These are phyloP conservation scores for Drosophila malerkotliana DNA, from an alignment of 1,140 invertebrate genomes.

Conservation along the genomic window DNA sequence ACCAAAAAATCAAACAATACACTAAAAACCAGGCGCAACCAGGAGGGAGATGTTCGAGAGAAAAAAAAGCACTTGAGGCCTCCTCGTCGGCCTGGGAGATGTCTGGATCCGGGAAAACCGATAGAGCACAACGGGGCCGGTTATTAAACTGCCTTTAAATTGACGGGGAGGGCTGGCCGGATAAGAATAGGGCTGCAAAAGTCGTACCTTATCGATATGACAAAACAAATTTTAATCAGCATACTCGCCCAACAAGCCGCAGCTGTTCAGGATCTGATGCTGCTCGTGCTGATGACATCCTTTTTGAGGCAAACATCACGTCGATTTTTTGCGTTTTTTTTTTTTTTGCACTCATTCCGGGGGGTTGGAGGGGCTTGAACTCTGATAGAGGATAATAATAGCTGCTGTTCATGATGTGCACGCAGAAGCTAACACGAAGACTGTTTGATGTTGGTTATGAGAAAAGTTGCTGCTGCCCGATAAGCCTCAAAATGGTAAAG, in stretches of 20 bases:
- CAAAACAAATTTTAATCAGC: slow-evolving; percentile 80
- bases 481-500: slow-evolving; percentile 59
- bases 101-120: slow-evolving; percentile 33
- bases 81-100: slow-evolving; percentile 40
- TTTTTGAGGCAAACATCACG: slow-evolving; percentile 65
- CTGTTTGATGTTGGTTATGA: slow-evolving; percentile 79
- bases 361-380: slow-evolving; percentile 4
- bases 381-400: slow-evolving; percentile 61
- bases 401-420: slow-evolving; percentile 61
- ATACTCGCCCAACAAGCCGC: slow-evolving; percentile 45
- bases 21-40: slow-evolving; percentile 30
- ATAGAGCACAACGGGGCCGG: slow-evolving; percentile 67
- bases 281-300: slow-evolving; percentile 66
- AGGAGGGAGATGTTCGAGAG: slow-evolving; percentile 1
- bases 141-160: slow-evolving; percentile 64
- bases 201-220: slow-evolving; percentile 72
- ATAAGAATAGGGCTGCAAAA: slow-evolving; percentile 48
- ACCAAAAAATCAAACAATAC: slow-evolving; percentile 43
- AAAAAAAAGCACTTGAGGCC: slow-evolving; percentile 34
- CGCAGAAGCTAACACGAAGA: slow-evolving; percentile 36
- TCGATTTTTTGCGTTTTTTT: slow-evolving; percentile 36
- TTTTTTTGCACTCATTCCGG: slow-evolving; percentile 47
- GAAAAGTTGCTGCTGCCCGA: slow-evolving; percentile 72
- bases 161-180: slow-evolving; percentile 4
- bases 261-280: slow-evolving; percentile 38